Percentiles rank a stretch among this genome's conserved stretches.
Evolutionary conservation across 2,113 vertebrate genomes (phyloP).

Genomic region (Salvelinus alpinus): DNA sequence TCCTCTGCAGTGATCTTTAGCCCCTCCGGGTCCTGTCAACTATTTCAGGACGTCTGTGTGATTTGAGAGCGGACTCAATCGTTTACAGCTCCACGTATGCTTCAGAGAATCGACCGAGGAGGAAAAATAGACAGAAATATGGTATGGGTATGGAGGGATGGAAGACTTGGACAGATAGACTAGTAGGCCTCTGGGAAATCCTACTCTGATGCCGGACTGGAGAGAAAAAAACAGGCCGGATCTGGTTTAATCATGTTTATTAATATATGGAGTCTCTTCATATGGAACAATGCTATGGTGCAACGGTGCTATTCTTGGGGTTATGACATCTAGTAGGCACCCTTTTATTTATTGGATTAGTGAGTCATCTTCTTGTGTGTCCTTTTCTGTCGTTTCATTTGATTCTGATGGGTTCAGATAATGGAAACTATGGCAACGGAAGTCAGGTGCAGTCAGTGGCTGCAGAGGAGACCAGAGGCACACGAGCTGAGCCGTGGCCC

Average conservation of each 20-base stretch:
- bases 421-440: constrained; percentile 67
- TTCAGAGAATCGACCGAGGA: constrained; percentile 45
- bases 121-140: constrained; percentile 49
- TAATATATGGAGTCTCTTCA: constrained; percentile 28
- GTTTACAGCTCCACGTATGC: constrained; percentile 35
- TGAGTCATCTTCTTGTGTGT: constrained; percentile 28
- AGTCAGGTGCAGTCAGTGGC: constrained; percentile 46
- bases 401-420: constrained; percentile 43
- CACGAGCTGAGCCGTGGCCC: constrained; percentile 57
- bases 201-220: constrained; percentile 16
- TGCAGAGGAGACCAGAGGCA: constrained; percentile 24
- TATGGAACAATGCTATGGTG: constrained; percentile 22
- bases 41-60: constrained; percentile 68
- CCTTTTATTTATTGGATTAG: constrained; percentile 6
- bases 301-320: neutral
- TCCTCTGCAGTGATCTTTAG: constrained; percentile 70
- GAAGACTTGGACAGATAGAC: constrained; percentile 33
- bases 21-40: constrained; percentile 68
- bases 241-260: constrained; percentile 36
- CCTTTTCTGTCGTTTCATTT: constrained; percentile 37
- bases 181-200: constrained; percentile 48
- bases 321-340: neutral
- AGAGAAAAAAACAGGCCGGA: neutral
- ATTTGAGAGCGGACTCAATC: constrained; percentile 63
- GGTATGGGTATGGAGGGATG: constrained; percentile 1